Conservation (phyloP, 2,113 vertebrate species). For the Talpa occidentalis region DNA sequence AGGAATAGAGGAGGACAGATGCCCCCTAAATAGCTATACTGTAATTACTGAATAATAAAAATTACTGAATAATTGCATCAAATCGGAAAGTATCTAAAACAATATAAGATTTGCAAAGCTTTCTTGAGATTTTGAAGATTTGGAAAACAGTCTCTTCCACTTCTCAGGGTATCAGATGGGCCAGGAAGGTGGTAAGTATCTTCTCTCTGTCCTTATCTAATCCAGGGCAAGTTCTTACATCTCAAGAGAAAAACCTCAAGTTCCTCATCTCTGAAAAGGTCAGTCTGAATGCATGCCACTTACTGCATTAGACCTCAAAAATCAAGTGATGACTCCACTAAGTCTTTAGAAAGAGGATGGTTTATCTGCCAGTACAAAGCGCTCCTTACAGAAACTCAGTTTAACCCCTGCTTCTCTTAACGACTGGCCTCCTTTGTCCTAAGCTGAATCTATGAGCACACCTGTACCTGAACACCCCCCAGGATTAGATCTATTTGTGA, state of each 20-base stretch:
- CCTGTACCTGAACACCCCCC: background rate
- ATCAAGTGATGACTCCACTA: background rate
- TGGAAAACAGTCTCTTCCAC: background rate
- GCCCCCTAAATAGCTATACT: background rate
- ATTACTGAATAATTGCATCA: background rate
- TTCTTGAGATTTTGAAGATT: background rate
- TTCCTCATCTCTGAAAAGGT: slow-evolving; percentile 45
- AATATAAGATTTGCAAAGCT: background rate
- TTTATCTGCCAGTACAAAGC: background rate
- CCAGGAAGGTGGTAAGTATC: background rate
- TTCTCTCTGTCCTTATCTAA: background rate
- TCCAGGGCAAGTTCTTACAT: background rate
- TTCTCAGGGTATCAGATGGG: background rate
- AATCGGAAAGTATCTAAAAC: background rate
- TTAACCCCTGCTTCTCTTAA: background rate
- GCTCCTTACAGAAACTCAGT: background rate
- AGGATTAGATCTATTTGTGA: background rate
- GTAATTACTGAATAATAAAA: background rate
- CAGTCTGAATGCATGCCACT: slow-evolving; percentile 27
- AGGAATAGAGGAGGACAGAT: background rate
- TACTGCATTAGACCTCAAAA: slow-evolving; percentile 45
- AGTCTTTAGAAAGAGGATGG: background rate
- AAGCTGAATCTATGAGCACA: background rate
- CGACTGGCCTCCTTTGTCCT: background rate
- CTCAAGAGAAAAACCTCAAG: slow-evolving; percentile 45